Evolutionary conservation across 2,797 vertebrate genomes (phyloP).

Genomic region (Chelon auratus): DNA sequence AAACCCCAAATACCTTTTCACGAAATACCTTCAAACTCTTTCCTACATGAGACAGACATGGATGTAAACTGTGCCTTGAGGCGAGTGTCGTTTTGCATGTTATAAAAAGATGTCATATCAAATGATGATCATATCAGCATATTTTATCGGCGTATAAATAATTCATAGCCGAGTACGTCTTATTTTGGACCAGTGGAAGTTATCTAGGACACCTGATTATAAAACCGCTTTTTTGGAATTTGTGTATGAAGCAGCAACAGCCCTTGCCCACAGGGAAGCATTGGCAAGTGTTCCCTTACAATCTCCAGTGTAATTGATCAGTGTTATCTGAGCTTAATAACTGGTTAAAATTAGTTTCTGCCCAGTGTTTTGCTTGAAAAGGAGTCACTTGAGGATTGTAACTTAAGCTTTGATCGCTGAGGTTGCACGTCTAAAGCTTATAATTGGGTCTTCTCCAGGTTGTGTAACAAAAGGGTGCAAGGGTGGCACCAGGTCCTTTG

Average conservation of each 20-base stretch:
- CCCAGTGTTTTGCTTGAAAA: slow-evolving; percentile 23
- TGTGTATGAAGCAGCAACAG: slow-evolving; percentile 3
- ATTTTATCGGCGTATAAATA: slow-evolving; percentile 10
- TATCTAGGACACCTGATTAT: slow-evolving; percentile 13
- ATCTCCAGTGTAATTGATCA: slow-evolving; percentile 10
- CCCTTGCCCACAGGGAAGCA: slow-evolving; percentile 13
- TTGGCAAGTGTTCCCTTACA: slow-evolving; percentile 1
- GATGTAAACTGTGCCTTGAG: too few species aligned
- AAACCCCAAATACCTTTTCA: too few species aligned
- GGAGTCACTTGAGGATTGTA: slow-evolving; percentile 16
- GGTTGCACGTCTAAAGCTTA: slow-evolving; percentile 10
- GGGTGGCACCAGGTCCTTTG: not conserved
- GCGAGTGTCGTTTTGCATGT: too few species aligned
- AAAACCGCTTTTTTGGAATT: not conserved
- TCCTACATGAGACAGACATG: too few species aligned
- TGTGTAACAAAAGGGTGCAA: slow-evolving; percentile 30
- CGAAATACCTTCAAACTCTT: too few species aligned
- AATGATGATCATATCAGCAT: not conserved
- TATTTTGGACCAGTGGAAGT: not conserved
- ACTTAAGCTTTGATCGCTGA: slow-evolving; percentile 21
- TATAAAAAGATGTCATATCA: not conserved
- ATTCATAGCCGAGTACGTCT: not conserved
- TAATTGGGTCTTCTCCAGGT: slow-evolving; percentile 39
- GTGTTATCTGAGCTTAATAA: slow-evolving; percentile 20
- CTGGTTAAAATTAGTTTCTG: slow-evolving; percentile 13